A percentile compares a stretch with the other conserved stretches of the same genome.
phyloP scores from a whole-genome alignment of 37 sponge, comb jelly and placozoan species.

The Mnemiopsis leidyi region DNA sequence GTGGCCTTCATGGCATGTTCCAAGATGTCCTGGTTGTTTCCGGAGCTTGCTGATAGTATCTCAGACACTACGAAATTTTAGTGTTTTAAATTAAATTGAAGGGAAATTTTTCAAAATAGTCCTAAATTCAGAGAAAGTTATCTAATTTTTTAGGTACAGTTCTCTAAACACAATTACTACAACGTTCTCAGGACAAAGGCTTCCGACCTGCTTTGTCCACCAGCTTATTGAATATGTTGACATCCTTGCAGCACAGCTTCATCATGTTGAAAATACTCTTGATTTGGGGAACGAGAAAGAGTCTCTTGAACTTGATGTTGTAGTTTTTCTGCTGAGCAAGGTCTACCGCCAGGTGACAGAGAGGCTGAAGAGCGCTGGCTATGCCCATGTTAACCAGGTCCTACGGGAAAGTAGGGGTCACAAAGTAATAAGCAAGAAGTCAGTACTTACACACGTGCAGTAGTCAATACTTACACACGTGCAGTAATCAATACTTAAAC shows the following conservation, averaged over 20 bases:
- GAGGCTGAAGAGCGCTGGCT: conserved; percentile 47
- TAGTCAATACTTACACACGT: too few relatives aligned
- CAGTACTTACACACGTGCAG: too few relatives aligned
- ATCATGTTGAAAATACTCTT: conserved; percentile 33
- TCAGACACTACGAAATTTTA: neutral
- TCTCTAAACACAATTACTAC: too few relatives aligned
- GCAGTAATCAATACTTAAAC: too few relatives aligned
- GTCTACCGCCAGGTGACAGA: conserved; percentile 57
- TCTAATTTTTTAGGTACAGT: too few relatives aligned
- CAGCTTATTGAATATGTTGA: neutral
- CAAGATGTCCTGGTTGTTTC: conserved; percentile 6
- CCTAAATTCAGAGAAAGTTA: too few relatives aligned
- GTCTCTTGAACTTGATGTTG: neutral
- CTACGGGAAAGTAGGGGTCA: neutral
- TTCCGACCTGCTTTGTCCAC: conserved; percentile 13
- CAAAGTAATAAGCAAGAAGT: too few relatives aligned
- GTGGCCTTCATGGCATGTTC: neutral
- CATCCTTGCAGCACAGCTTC: conserved; percentile 47
- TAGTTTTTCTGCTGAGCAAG: neutral
- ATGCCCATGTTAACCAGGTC: neutral
- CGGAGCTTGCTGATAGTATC: conserved; percentile 10
- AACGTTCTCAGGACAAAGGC: too few relatives aligned
- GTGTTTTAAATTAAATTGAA: neutral
- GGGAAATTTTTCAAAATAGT: neutral
- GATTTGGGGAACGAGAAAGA: conserved; percentile 15